These are phyloP conservation scores for Lepisosteus osseus DNA, from an alignment of 2,113 vertebrate genomes.

Conservation along the genomic window DNA sequence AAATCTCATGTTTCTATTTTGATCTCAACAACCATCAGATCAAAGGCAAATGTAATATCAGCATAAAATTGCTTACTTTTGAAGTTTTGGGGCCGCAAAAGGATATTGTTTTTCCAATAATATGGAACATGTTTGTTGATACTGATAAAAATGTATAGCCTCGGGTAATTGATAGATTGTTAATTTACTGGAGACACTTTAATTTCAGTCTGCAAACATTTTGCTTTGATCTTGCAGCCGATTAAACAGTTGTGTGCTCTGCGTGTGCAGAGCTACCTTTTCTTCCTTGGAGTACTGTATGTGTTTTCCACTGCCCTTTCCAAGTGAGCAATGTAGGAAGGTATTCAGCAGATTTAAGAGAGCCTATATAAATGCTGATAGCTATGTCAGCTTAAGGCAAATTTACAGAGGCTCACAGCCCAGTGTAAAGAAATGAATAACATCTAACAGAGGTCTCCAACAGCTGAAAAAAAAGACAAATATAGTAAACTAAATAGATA, in stretches of 20 bases:
- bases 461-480: slow-evolving; percentile 26
- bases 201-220: slow-evolving; percentile 51
- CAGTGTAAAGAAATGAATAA: slow-evolving; percentile 38
- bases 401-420: slow-evolving; percentile 54
- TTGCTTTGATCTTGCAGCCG: slow-evolving; percentile 60
- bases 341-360: slow-evolving; percentile 69
- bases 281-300: slow-evolving; percentile 48
- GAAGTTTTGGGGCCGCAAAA: slow-evolving; percentile 49
- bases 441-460: slow-evolving; percentile 23
- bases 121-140: slow-evolving; percentile 61
- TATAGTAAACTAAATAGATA: too few relatives aligned
- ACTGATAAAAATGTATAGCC: slow-evolving; percentile 29
- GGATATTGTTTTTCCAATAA: slow-evolving; percentile 62
- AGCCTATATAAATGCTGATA: slow-evolving; percentile 61
- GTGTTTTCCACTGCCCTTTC: slow-evolving; percentile 63
- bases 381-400: slow-evolving; percentile 63
- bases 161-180: slow-evolving; percentile 60
- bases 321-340: slow-evolving; percentile 68
- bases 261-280: slow-evolving; percentile 39
- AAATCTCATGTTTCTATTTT: slow-evolving; percentile 44
- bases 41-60: slow-evolving; percentile 51
- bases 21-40: slow-evolving; percentile 46
- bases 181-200: slow-evolving; percentile 59
- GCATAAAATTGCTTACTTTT: slow-evolving; percentile 52
- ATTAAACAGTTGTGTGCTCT: slow-evolving; percentile 53